Conservation (phyloP, 2,113 vertebrate genomes). For the Zeus faber region DNA sequence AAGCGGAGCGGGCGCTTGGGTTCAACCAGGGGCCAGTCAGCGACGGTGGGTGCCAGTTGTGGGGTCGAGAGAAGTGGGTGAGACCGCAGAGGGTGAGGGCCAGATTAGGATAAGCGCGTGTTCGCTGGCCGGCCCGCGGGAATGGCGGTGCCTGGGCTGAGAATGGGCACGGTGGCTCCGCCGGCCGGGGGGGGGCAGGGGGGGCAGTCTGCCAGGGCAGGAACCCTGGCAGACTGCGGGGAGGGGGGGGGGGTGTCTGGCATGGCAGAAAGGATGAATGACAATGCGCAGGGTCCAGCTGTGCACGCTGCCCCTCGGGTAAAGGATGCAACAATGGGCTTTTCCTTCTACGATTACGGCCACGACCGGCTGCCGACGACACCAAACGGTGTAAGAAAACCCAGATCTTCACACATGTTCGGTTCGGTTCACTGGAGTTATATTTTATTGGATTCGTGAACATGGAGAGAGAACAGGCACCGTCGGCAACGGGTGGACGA, state of each 20-base stretch:
- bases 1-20: constrained; percentile 51
- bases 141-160: too few relatives aligned
- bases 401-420: too few relatives aligned
- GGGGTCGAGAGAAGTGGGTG: neutral
- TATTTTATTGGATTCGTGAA: too few relatives aligned
- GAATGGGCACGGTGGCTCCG: too few relatives aligned
- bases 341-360: constrained; percentile 64
- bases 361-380: constrained; percentile 25
- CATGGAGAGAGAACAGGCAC: too few relatives aligned
- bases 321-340: constrained; percentile 56
- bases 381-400: too few relatives aligned
- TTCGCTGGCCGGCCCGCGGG: too few relatives aligned
- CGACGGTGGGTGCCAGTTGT: constrained; percentile 10
- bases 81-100: constrained; percentile 24
- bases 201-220: constrained; percentile 23
- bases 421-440: too few relatives aligned
- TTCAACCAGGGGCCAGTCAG: constrained; percentile 56
- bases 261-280: constrained; percentile 31
- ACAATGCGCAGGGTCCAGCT: constrained; percentile 62
- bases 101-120: constrained; percentile 30
- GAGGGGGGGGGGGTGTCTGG: constrained; percentile 38
- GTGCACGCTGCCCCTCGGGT: constrained; percentile 38
- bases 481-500: too few relatives aligned
- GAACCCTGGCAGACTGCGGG: too few relatives aligned
- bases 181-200: constrained; percentile 27